Percentiles rank a stretch among this genome's conserved stretches.
These are phyloP conservation scores for Gymnoscelis rufifasciata DNA, from an alignment of 2,888 invertebrate species.

Conservation along the genomic window DNA sequence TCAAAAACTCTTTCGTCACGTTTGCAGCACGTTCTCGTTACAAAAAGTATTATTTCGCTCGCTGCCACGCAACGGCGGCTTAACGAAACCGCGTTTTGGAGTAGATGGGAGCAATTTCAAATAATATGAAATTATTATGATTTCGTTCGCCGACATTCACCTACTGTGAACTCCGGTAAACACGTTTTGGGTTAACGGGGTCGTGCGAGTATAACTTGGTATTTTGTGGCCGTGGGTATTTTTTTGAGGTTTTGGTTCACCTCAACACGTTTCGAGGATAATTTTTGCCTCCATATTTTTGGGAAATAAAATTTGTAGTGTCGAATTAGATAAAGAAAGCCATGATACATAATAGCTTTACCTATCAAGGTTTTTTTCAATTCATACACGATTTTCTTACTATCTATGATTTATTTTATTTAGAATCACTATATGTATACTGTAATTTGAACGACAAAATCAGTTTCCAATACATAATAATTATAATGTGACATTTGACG, in stretches of 20 bases:
- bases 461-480: too few relatives aligned
- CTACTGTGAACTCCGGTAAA: slow-evolving; percentile 15
- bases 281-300: not conserved
- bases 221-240: slow-evolving; percentile 20
- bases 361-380: too few relatives aligned
- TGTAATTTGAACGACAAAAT: too few relatives aligned
- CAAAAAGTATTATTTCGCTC: not conserved
- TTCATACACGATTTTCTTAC: too few relatives aligned
- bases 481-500: too few relatives aligned
- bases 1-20: too few relatives aligned
- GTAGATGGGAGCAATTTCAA: slow-evolving; percentile 34
- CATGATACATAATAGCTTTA: too few relatives aligned
- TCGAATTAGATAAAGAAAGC: too few relatives aligned
- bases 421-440: too few relatives aligned
- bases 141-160: slow-evolving; percentile 25
- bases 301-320: too few relatives aligned
- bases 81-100: slow-evolving; percentile 13
- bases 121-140: slow-evolving; percentile 45
- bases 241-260: slow-evolving; percentile 21
- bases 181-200: slow-evolving; percentile 25
- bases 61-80: slow-evolving; percentile 3
- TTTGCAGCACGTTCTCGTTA: too few relatives aligned
- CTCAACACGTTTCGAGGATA: slow-evolving; percentile 21
- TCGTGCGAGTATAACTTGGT: slow-evolving; percentile 10
- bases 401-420: too few relatives aligned